Evolutionary conservation across 2,797 vertebrate species (phyloP).

Genomic region (Coranthus polyacanthus): DNA sequence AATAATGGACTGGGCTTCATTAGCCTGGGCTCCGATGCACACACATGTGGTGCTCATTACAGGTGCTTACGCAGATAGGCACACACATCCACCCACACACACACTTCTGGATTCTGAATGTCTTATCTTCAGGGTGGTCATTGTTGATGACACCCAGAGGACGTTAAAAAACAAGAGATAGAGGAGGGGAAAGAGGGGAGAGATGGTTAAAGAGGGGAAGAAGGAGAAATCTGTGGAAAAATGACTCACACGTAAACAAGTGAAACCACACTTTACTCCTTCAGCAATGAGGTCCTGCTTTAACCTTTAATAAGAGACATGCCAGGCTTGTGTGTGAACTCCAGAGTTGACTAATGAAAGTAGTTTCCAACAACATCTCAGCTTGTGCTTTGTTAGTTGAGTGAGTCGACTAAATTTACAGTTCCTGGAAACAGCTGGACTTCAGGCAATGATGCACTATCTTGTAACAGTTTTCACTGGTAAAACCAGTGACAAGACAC

Average conservation of each 20-base stretch:
- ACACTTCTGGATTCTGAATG: slow-evolving; percentile 65
- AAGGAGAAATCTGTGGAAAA: slow-evolving; percentile 27
- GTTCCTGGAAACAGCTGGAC: slow-evolving; percentile 12
- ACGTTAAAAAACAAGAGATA: slow-evolving; percentile 46
- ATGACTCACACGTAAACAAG: slow-evolving; percentile 46
- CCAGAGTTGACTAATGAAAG: slow-evolving; percentile 34
- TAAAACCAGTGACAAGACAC: slow-evolving; percentile 26
- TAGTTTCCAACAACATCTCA: slow-evolving; percentile 24
- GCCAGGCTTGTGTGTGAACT: slow-evolving; percentile 27
- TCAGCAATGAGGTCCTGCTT: slow-evolving; percentile 26
- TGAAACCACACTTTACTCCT: slow-evolving; percentile 39
- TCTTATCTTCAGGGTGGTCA: slow-evolving; percentile 83
- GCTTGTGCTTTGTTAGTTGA: slow-evolving; percentile 23
- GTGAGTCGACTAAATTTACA: slow-evolving; percentile 13
- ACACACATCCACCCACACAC: slow-evolving; percentile 43
- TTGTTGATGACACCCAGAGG: slow-evolving; percentile 59
- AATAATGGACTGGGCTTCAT: slow-evolving; percentile 85
- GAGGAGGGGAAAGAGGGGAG: slow-evolving; percentile 19
- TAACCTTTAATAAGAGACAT: slow-evolving; percentile 40
- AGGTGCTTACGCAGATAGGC: slow-evolving; percentile 74
- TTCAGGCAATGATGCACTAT: no score
- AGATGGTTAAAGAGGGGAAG: slow-evolving; percentile 34
- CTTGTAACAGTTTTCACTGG: slow-evolving; percentile 5
- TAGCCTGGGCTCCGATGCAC: slow-evolving; percentile 77
- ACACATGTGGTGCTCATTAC: slow-evolving; percentile 86